Conservation (phyloP, 2,888 invertebrate genomes). For the Aethes cnicana region DNA sequence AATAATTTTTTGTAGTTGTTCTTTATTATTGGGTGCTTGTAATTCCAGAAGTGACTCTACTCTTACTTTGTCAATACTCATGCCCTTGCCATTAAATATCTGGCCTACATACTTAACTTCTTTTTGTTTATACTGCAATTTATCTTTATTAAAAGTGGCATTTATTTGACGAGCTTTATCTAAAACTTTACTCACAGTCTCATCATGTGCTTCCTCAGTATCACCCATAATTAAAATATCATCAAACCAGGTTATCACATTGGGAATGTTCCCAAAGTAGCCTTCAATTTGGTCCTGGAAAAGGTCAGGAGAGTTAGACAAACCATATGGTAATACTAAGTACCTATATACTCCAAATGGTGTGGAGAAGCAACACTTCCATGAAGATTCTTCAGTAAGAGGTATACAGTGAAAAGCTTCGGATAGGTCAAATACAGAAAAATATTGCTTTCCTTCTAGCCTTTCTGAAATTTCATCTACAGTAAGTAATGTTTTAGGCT, state of each 20-base stretch:
- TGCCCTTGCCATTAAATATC: constrained; percentile 25
- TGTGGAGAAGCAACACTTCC: constrained; percentile 7
- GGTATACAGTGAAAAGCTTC: constrained; percentile 14
- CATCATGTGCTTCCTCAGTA: constrained; percentile 15
- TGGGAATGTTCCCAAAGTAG: constrained; percentile 14
- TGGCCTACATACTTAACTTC: constrained; percentile 32
- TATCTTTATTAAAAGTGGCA: constrained; percentile 31
- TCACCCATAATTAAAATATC: constrained; percentile 22
- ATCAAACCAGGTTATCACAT: constrained; percentile 23
- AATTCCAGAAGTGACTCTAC: too few species aligned
- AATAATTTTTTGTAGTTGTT: too few species aligned
- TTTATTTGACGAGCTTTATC: constrained; percentile 16
- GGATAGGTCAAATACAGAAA: constrained; percentile 7
- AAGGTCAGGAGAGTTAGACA: constrained; percentile 6
- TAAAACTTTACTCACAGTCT: constrained; percentile 13
- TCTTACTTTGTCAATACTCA: too few species aligned
- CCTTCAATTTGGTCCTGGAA: constrained; percentile 11
- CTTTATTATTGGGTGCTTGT: too few species aligned
- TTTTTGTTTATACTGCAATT: constrained; percentile 29
- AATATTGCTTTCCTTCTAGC: background rate
- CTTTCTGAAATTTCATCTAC: too few species aligned
- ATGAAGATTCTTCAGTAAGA: constrained; percentile 3
- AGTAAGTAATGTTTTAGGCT: too few species aligned
- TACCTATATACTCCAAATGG: constrained; percentile 4
- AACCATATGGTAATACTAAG: constrained; percentile 3